These are phyloP conservation scores for Phyllotreta cruciferae DNA, from an alignment of 2,888 invertebrate genomes.

Conservation along the genomic window DNA sequence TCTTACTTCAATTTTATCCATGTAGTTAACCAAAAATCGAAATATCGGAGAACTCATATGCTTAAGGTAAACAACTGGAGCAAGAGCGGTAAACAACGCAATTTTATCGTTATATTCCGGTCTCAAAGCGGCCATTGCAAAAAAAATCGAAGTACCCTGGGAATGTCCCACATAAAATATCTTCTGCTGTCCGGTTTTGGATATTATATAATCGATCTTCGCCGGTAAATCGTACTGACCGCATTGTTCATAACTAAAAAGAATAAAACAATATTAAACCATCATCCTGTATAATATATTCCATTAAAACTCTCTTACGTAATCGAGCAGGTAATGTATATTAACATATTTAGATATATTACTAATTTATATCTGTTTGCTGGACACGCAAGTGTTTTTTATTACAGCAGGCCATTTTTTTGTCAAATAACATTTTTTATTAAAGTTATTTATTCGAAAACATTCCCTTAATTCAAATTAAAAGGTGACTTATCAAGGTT, in stretches of 20 bases:
- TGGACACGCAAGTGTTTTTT: too few relatives aligned
- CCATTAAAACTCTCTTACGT: too few relatives aligned
- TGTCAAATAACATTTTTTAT: too few relatives aligned
- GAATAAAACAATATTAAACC: too few relatives aligned
- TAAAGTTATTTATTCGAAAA: too few relatives aligned
- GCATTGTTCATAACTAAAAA: slow-evolving; percentile 9
- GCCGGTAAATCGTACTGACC: slow-evolving; percentile 73
- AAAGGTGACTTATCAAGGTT: background rate
- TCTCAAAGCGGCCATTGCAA: slow-evolving; percentile 67
- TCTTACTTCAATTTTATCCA: too few relatives aligned
- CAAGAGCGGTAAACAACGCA: slow-evolving; percentile 40
- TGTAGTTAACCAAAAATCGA: background rate
- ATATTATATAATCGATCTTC: slow-evolving; percentile 74
- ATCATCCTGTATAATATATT: too few relatives aligned
- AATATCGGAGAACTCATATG: slow-evolving; percentile 13
- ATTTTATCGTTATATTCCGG: slow-evolving; percentile 72
- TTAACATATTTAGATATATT: too few relatives aligned
- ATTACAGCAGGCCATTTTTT: too few relatives aligned
- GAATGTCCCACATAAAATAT: slow-evolving; percentile 82
- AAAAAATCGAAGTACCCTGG: slow-evolving; percentile 73
- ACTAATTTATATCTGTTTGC: too few relatives aligned
- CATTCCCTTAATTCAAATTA: background rate
- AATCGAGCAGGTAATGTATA: too few relatives aligned
- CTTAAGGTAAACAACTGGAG: slow-evolving; percentile 30
- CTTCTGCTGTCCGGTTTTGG: slow-evolving; percentile 62